Evolutionary conservation across 2,888 invertebrate genomes (phyloP).

Genomic region (Ormyrus thymus): DNA sequence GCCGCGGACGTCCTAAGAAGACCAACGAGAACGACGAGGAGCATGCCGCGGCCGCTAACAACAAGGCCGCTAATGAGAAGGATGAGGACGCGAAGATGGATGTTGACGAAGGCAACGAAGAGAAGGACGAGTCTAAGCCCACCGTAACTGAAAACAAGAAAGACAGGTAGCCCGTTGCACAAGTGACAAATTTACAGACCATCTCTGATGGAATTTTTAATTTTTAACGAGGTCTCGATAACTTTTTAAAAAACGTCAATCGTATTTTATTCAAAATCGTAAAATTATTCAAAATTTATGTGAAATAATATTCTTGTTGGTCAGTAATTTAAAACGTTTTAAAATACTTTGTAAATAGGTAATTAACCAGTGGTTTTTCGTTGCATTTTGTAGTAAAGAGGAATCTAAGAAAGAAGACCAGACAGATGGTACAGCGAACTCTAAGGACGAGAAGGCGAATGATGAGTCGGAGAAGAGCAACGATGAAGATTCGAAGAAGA

Average conservation of each 20-base stretch:
- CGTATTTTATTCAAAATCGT: too few relatives aligned
- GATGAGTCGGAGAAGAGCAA: constrained; percentile 67
- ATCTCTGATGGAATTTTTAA: not conserved
- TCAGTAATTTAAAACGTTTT: not conserved
- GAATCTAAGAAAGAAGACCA: constrained; percentile 58
- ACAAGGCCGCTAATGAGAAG: constrained; percentile 67
- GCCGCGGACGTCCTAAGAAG: constrained; percentile 72
- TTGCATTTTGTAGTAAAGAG: constrained; percentile 39
- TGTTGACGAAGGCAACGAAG: constrained; percentile 66
- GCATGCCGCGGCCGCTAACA: constrained; percentile 69
- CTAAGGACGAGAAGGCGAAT: constrained; percentile 67
- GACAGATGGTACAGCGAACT: constrained; percentile 63
- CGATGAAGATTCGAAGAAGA: constrained; percentile 67
- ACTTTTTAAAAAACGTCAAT: too few relatives aligned
- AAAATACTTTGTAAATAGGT: not conserved
- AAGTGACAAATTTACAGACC: too few relatives aligned
- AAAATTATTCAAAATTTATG: too few relatives aligned
- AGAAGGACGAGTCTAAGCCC: constrained; percentile 60
- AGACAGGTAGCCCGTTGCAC: constrained; percentile 39
- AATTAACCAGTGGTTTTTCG: too few relatives aligned
- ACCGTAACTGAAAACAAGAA: constrained; percentile 52
- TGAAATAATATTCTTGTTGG: not conserved
- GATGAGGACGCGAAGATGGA: constrained; percentile 71
- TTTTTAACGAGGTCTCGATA: not conserved
- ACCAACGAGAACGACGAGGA: constrained; percentile 70